Base-by-base conservation (phyloP, 2,113 vertebrate genomes). In the Archocentrus centrarchus region DNA sequence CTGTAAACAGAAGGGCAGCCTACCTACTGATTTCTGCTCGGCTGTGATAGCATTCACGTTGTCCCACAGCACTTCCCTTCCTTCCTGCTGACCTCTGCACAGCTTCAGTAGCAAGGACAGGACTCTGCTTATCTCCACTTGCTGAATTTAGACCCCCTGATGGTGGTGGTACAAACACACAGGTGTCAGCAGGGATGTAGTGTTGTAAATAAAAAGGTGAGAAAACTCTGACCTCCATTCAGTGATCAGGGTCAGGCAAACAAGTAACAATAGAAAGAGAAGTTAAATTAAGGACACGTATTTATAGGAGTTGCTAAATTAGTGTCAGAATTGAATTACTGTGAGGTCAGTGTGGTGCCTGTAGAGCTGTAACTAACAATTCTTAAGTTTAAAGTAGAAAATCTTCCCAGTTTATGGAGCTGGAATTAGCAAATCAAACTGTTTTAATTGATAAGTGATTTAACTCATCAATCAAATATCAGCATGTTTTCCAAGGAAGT, bases 21-120 rank as follows among this genome's bases (percentile, higher is more conserved):
- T 57, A 79, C 79, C 44, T 13, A 53, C 85, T 50, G 59, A 55
- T 76, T 66, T 85, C 92, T 94, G 94, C 88, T 88, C 13, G 9
- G 64, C 79, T 20, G 76, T 37, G 93, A 94, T 94, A 94, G 92
- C 90, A 90, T 93, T 91, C 89, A 90, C 88, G 13, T 73, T 32
- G 82, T 70, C 78, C 84, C 39, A 68, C 81, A 27, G 83, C 86
- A 88, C 88, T 91, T 90, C 79, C 88, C 32, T 80, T 91, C 86
- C 91, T 94, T 94, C 94, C 94, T 90, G 90, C 79, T 89, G 89
- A 91, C 90, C 91, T 84, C 87, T 63, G 82, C 87, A 27, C 80
- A 75, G 78, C 59, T 86, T 84, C 63, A 17, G 88, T 59, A 75
- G 79, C 85, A 57, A 91, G 82, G 86, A 90, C 88, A 39, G 66